Base-by-base conservation (phyloP, 2,888 invertebrate genomes). In the Cephonodes hylas region DNA sequence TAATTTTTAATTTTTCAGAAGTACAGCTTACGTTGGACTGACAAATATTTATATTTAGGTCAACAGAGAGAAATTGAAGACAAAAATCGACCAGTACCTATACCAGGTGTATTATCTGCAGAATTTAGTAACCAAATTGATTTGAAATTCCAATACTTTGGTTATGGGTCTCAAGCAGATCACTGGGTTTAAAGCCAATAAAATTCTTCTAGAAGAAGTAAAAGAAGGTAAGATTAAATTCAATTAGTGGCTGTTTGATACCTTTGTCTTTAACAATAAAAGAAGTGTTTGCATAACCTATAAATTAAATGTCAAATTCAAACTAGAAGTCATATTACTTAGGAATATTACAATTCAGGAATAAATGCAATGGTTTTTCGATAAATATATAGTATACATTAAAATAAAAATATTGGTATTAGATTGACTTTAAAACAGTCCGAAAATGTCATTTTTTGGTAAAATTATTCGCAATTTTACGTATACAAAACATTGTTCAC, bases 41-140 rank as follows among this genome's bases (percentile, higher is more conserved):
- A 93, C 59, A 93, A 93, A 73, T 81, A 93, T 74, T 73, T 94
- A 57, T 95, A 93, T 74, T 80, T 95, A 53, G 95, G 95, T 13
- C 77, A 84, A 48, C 79, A 80, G 61, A 83, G 90, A 65, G 85
- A 88, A 65, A 71, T 69, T 13, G 83, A 83, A 71, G 86, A 87
- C 63, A 67, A 69, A 58, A 63, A 67, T 34, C 77, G 83, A 1
- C 88, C 87, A 1, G 69, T 71, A 56, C 84, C 88, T 3, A 70
- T 85, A 1, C 79, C 81, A 20, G 86, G 86, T 2, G 65, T 86
- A 13, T 84, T 82, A 0, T 71, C 64, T n/a, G 69, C 71, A 18
- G 86, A 76, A 57, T 81, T 79, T 63, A 83, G 81, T 69, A 89
- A 82, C 72, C 71, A 76, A 71, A 84, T 70, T 45, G 85, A 75